phyloP scores from a whole-genome alignment of 2,113 vertebrate species.

The Leuciscus idus region DNA sequence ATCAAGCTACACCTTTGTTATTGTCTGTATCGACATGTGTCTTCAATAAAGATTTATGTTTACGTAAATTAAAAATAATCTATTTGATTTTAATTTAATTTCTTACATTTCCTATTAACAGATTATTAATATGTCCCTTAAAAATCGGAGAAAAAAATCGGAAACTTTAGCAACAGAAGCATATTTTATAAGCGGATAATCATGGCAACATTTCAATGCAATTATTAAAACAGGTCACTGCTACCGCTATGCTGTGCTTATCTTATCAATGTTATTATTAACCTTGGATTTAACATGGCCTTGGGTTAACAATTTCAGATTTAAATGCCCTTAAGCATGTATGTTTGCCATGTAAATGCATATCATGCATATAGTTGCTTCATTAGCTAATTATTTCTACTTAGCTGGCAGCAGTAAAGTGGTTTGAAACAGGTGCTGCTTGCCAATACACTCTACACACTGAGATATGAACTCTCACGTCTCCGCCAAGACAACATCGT shows the following conservation, averaged over 20 bases:
- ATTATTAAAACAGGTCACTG: neutral
- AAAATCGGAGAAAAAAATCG: too few species aligned
- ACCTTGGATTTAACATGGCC: slow-evolving; percentile 16
- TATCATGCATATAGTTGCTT: neutral
- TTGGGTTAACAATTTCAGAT: neutral
- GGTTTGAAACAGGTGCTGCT: neutral
- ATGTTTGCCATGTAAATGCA: neutral
- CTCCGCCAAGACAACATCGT: neutral
- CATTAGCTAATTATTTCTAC: slow-evolving; percentile 22
- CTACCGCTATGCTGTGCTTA: neutral
- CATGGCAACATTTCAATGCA: neutral
- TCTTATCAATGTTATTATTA: slow-evolving; percentile 6
- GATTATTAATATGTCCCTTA: too few species aligned
- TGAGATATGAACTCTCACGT: neutral
- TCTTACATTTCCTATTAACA: too few species aligned
- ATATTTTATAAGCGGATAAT: neutral
- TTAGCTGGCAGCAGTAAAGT: neutral
- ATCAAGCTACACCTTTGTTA: too few species aligned
- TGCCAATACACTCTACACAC: neutral
- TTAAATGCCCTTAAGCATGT: neutral
- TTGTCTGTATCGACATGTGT: too few species aligned
- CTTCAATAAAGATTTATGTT: too few species aligned
- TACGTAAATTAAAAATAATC: too few species aligned
- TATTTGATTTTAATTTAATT: too few species aligned
- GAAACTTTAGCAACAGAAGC: neutral